Conservation (phyloP, 2,113 vertebrate species). For the Phainopepla nitens region DNA sequence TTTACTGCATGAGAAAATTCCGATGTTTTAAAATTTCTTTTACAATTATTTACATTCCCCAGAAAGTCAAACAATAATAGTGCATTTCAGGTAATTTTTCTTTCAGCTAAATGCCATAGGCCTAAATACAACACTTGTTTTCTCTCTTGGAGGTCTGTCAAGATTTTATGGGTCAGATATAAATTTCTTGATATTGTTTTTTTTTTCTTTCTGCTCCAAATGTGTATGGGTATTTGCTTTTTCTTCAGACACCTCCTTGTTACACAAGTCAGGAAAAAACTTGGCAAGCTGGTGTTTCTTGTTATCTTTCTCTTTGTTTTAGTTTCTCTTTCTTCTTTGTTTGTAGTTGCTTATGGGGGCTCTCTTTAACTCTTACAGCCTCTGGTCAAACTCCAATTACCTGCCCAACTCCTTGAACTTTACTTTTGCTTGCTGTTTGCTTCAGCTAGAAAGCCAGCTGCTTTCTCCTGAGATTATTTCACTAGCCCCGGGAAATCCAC, state of each 20-base stretch:
- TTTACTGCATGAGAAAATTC: neutral
- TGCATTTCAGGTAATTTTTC: neutral
- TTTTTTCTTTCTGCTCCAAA: neutral
- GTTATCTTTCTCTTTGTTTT: neutral
- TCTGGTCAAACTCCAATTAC: neutral
- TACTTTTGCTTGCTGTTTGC: neutral
- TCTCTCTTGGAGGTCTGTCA: neutral
- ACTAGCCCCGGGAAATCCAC: neutral
- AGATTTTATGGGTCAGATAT: neutral
- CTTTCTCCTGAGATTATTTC: constrained; percentile 9
- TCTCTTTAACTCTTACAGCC: neutral
- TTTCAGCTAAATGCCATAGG: neutral
- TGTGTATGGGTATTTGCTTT: neutral
- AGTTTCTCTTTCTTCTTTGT: neutral
- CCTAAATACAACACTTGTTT: neutral
- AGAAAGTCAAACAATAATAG: neutral
- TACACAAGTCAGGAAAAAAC: neutral
- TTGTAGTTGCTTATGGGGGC: neutral
- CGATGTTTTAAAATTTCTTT: neutral
- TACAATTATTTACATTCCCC: neutral
- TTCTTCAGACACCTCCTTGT: neutral
- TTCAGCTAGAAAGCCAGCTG: neutral
- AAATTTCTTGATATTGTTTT: neutral
- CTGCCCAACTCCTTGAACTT: neutral
- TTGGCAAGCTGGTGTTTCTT: neutral